Base-by-base conservation (phyloP, 2,797 vertebrate species). In the Eleutherodactylus coqui region DNA sequence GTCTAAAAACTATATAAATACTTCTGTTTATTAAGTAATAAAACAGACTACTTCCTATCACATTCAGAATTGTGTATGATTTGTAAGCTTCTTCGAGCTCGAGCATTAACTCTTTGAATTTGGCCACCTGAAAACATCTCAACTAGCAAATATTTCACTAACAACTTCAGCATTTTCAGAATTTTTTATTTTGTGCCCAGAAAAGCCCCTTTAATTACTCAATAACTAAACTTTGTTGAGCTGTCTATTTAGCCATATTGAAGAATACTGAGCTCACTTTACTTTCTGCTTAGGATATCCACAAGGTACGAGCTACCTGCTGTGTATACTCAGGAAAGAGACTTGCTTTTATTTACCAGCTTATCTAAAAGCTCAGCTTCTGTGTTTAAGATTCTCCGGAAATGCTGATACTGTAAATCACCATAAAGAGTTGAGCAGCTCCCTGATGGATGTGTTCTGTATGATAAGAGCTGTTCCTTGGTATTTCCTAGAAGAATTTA, bases 401-500 rank as follows among this genome's bases (percentile, higher is more conserved):
- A 73, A 58, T 73, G 47, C 49, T 79, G 76, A 72, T 58, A 85
- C 21, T 79, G 64, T 43, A 72, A 45, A 77, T 84, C 32, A 77
- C 32, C 55, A 64, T 84, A 62, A 73, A 72, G 60, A 73, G 67
- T 11, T 10, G 16, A 16, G 55, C 45, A 43, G 34, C 43, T 70
- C 76, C 51, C 49, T 79, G 84, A 85, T 85, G 76, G 51, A 85
- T 79, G 76, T 73, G 64, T 60, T 38, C 76, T 60, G 24, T 24
- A 67, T 81, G 69, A 86, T 81, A 64, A 58, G 64, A 38, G 19
- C 36, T 36, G 43, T 27, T 79, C 36, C 36, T 76, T 72, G 10
- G 27, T 24, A 49, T 64, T 58, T 69, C 9, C 82, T 83, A 16
- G 24, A 76, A 45, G 75, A 64, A 85, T 73, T 60, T 73, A 34